Evolutionary conservation across 2,888 invertebrate species (phyloP), one percentile per base, ranked within the genome.

Genomic region (Odontomyia ornata): DNA sequence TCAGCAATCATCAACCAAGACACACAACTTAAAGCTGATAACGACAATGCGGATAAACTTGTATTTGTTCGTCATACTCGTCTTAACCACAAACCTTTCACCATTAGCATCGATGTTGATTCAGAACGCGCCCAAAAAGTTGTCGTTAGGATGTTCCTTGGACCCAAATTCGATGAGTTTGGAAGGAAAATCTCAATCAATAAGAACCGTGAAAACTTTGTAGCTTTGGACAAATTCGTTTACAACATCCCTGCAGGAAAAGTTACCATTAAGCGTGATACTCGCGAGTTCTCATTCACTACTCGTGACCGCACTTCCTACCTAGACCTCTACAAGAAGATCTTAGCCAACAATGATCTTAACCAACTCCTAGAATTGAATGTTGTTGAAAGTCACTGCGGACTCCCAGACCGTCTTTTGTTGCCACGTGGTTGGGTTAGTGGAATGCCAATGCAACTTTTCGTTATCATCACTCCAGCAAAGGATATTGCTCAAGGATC

Each of bases 61-160:
- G n/a, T 80, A n/a, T n/a, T n/a, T n/a, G n/a, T n/a, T n/a, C n/a
- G n/a, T n/a, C n/a, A n/a, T n/a, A n/a, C n/a, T n/a, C 92, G 93
- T 80, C 87, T 94, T 46, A 92, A 92, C 86, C 91, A 93, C 87
- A 90, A 92, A 79, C 88, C 89, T 1, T 94, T 93, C 88, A 88
- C 87, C 77, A 88, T 91, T 79, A 88, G 88, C 77, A 85, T 93
- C 80, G 87, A 89, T 62, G 85, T 93, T 23, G 88, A 89, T 76
- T 89, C 92, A 76, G 90, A 91, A 72, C 88, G 89, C 79, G 86
- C 88, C 11, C 86, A 86, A 52, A 88, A 90, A 79, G 91, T 89
- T 1, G 88, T 89, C 15, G 84, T 93, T 76, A 91, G 91, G 80
- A 85, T 92, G 27, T 93, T 91, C 89, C 82, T 93, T 47, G 93